Conservation (phyloP, 1,140 invertebrate species). For the Uloborus diversus region DNA sequence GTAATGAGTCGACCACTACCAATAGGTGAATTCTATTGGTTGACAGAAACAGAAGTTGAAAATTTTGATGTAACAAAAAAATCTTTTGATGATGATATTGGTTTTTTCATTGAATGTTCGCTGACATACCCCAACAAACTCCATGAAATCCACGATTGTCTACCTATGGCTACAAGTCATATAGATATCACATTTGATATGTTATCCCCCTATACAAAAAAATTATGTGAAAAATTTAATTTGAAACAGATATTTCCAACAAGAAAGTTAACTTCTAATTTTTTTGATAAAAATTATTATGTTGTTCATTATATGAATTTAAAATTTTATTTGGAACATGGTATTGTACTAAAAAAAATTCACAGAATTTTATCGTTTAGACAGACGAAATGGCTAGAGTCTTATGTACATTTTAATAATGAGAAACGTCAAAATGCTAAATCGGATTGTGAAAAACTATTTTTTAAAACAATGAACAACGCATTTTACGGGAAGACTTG, state of each 20-base stretch:
- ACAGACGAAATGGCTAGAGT: background rate
- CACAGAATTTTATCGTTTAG: background rate
- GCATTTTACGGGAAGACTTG: conserved; percentile 4
- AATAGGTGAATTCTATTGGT: conserved; percentile 18
- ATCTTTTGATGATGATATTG: conserved; percentile 8
- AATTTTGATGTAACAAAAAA: background rate
- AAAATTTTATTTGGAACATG: background rate
- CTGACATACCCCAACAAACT: conserved; percentile 58
- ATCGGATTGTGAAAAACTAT: conserved; percentile 14
- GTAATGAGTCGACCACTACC: conserved; percentile 48
- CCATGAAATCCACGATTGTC: conserved; percentile 63
- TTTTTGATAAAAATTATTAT: background rate
- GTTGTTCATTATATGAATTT: background rate
- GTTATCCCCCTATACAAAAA: background rate
- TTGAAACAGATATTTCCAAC: background rate
- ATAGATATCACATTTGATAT: background rate
- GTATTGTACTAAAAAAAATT: background rate
- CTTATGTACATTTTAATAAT: conserved; percentile 7
- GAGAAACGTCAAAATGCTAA: background rate
- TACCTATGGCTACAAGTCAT: conserved; percentile 58
- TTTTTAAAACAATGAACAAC: conserved; percentile 44
- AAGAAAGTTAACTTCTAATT: background rate
- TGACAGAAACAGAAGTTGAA: conserved; percentile 25
- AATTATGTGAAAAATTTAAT: background rate
- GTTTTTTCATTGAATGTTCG: conserved; percentile 60